These are phyloP conservation scores for Artibeus lituratus DNA, from an alignment of 2,797 vertebrate genomes.

Conservation along the genomic window DNA sequence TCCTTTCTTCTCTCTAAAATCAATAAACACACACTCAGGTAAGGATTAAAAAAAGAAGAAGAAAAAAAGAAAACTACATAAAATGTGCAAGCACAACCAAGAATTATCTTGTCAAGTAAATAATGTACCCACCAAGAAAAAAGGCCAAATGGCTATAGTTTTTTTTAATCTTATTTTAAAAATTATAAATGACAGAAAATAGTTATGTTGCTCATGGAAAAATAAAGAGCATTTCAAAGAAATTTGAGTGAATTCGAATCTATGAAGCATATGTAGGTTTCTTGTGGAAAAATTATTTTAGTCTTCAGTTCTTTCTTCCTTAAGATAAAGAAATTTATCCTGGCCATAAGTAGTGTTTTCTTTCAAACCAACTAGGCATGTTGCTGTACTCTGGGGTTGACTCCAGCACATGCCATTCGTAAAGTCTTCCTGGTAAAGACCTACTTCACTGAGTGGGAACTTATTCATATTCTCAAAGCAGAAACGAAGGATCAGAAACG, in stretches of 20 bases:
- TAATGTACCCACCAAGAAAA: background rate
- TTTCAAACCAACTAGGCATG: background rate
- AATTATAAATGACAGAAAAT: background rate
- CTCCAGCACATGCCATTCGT: background rate
- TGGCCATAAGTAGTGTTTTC: background rate
- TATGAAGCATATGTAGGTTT: background rate
- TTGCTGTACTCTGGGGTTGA: background rate
- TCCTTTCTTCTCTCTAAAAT: background rate
- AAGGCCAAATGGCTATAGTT: background rate
- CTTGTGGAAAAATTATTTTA: background rate
- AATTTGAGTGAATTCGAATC: background rate
- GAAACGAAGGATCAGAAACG: background rate
- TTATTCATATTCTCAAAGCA: background rate
- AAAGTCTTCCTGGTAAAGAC: background rate
- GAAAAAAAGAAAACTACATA: background rate
- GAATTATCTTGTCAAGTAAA: background rate
- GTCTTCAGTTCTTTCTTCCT: background rate
- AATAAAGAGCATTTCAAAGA: background rate
- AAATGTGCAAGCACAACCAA: background rate
- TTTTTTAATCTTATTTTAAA: background rate
- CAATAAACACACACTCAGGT: background rate
- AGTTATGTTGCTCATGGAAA: background rate
- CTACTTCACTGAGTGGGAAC: background rate
- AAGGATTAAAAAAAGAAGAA: background rate
- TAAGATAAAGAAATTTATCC: background rate